Evolutionary conservation across 2,888 invertebrate species (phyloP), one percentile per base, ranked within the genome.

Genomic region (Nesidiocoris tenuis): DNA sequence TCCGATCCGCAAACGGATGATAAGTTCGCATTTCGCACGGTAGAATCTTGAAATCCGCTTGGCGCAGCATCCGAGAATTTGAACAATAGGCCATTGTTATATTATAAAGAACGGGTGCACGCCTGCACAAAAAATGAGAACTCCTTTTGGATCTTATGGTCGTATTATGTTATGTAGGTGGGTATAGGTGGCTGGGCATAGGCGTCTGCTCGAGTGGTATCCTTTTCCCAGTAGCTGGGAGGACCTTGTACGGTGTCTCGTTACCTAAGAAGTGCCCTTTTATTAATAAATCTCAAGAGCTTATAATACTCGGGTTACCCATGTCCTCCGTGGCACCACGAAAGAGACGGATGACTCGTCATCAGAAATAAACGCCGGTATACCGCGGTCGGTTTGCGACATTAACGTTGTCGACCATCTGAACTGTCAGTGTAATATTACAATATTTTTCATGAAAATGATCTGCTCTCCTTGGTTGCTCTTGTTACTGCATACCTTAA

Each of bases 261-360:
- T 67, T 67, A 67, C 67, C 21, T 12, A 55, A 66, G 66, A 66
- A 66, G 67, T 67, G 67, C 56, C 54, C 67, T 67, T 67, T 67
- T 67, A 67, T 39, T 67, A 67, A 67, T 67, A 67, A 67, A 67
- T 67, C 67, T 55, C 39, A 54, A 7, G 66, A 56, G 67, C 19
- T 39, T 39, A 39, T 19, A 12, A n/a, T 54, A 21, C 67, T 67
- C 67, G 67, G 67, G 67, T 67, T 67, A 67, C 67, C n/a, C 39
- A 22, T 54, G 67, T 54, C 54, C 55, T 39, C 56, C 17, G 39
- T 3, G 39, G 39, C 39, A 39, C 3, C 39, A 39, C 39, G 19
- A 9, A 67, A 54, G 67, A 67, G 67, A 67, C 55, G 67, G 67
- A 67, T 67, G 67, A 67, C 22, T 67, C 56, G 67, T 67, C 67